Base-by-base conservation (phyloP, 1,140 invertebrate species). In the Trichogramma pretiosum region DNA sequence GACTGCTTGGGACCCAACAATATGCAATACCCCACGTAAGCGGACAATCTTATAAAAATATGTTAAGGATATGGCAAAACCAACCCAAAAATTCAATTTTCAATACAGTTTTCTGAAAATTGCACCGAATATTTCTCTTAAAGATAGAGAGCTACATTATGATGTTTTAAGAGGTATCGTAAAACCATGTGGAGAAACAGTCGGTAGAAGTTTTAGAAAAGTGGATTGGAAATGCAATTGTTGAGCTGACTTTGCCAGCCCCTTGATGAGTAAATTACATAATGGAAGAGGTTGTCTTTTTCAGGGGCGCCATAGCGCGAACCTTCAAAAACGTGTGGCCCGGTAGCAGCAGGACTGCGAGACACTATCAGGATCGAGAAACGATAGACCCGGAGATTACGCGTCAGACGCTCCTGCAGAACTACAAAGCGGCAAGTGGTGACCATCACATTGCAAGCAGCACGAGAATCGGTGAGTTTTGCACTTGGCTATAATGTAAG, bases 1-100 rank as follows among this genome's bases (percentile, higher is more conserved):
- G 81, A 87, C 53, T 89, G 86, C 58, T 58, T 85, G 32, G 88
- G 87, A 18, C 88, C 87, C 1, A 84, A 88, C 63, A 81, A 86
- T 55, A 65, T 77, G 48, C 81, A 83, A 34, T 92, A 91, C 74
- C 89, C 88, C 22, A 78, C 78, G 87, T 90, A 74, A 79, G 74
- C 76, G 53, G n/a, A n/a, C n/a, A n/a, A n/a, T n/a, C n/a, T n/a
- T n/a, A n/a, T n/a, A n/a, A n/a, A n/a, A n/a, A n/a, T n/a, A n/a
- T n/a, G n/a, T n/a, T n/a, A n/a, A n/a, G n/a, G n/a, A n/a, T n/a
- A n/a, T n/a, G n/a, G n/a, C n/a, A n/a, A n/a, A n/a, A n/a, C n/a
- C n/a, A n/a, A n/a, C n/a, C n/a, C n/a, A n/a, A n/a, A n/a, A n/a
- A n/a, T n/a, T n/a, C n/a, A n/a, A n/a, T n/a, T n/a, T n/a, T n/a